A percentile compares a stretch with the other conserved stretches of the same genome.
These are phyloP conservation scores for Leptothorax acervorum DNA, from an alignment of 2,888 invertebrate species.

Conservation along the genomic window DNA sequence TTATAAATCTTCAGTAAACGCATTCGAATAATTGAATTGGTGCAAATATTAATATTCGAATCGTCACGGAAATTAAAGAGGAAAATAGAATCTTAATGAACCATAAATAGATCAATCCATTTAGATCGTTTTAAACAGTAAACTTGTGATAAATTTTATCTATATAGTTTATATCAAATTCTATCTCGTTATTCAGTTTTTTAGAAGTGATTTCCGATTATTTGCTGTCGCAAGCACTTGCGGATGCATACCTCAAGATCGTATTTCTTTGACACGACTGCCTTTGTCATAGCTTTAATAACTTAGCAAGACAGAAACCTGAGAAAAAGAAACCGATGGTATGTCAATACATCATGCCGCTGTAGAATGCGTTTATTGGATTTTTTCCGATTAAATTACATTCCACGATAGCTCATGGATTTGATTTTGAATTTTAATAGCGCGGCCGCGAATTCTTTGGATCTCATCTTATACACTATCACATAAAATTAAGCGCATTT, in stretches of 20 bases:
- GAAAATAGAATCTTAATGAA: neutral
- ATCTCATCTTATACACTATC: constrained; percentile 48
- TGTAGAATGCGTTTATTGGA: constrained; percentile 83
- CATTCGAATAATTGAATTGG: neutral
- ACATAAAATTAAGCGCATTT: constrained; percentile 32
- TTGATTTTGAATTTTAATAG: constrained; percentile 79
- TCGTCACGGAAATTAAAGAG: neutral
- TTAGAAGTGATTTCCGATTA: neutral
- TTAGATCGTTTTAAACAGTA: neutral
- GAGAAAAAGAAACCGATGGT: constrained; percentile 69
- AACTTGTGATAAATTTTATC: neutral
- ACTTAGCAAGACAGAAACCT: constrained; percentile 44
- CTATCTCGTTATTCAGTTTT: neutral
- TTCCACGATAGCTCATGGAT: constrained; percentile 78
- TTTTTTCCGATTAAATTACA: constrained; percentile 83
- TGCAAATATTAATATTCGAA: neutral
- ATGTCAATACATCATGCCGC: constrained; percentile 76
- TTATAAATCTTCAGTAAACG: neutral
- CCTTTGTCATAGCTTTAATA: constrained; percentile 56
- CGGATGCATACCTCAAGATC: constrained; percentile 37
- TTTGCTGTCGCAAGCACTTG: constrained; percentile 15
- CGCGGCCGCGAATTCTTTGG: constrained; percentile 58
- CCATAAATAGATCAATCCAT: neutral
- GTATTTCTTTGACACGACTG: constrained; percentile 51
- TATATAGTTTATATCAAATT: neutral